Evolutionary conservation across 2,797 vertebrate genomes (phyloP), one percentile per base, ranked within the genome.

Genomic region (Nyctalus aviator): DNA sequence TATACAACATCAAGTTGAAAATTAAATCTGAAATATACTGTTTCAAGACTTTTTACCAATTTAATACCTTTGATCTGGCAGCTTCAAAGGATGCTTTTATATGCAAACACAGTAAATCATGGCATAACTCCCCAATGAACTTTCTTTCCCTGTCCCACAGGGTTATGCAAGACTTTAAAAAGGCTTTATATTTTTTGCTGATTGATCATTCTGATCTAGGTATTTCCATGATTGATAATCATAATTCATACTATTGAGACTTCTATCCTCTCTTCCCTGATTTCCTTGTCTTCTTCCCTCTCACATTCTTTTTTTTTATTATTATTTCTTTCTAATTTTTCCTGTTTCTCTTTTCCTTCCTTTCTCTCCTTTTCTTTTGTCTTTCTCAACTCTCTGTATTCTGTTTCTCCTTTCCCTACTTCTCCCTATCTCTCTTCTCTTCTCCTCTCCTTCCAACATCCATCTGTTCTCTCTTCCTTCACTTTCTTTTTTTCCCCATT

Each of bases 1-100:
- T 69, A 53, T 20, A 32, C 23, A 35, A 3, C 3, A 44, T 30
- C 9, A n/a, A 86, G 44, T 84, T 87, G 75, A 86, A 88, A 95
- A 66, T 68, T 90, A 84, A 73, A 79, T 90, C 50, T 62, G 27
- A 69, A 73, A 37, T 35, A 81, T 82, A 21, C 48, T 75, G 17
- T 69, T 32, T 85, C 55, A n/a, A 9, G 92, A 44, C 21, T 78
- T 84, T 79, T 69, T 76, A 76, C 35, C 57, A 59, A 94, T 71
- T 62, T 25, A 41, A 3, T 62, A 73, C 53, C 21, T 93, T 96
- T 93, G 57, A 59, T 75, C 23, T 84, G 11, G 72, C 0, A 53
- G 30, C 83, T 86, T 85, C 76, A 78, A 76, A 88, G 69, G 41
- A 44, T 72, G 48, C 32, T 92, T 53, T 88, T 20, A 92, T 92